Percentiles rank a stretch among this genome's conserved stretches.
These are phyloP conservation scores for Anagyrus pseudococci DNA, from an alignment of 2,888 invertebrate genomes.

Conservation along the genomic window DNA sequence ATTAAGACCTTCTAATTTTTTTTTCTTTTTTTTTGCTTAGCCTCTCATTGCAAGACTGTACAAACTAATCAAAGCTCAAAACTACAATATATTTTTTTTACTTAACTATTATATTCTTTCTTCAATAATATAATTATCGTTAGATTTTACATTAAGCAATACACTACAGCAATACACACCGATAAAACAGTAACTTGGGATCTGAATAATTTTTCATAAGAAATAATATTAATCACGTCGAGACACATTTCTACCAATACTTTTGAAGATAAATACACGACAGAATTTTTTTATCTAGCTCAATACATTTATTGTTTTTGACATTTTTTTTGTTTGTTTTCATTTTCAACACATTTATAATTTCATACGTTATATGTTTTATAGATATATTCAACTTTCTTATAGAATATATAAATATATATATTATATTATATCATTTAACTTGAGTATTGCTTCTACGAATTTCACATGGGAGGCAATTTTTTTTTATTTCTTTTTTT, in stretches of 20 bases:
- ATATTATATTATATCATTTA: conserved; percentile 32
- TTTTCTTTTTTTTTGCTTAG: conserved; percentile 19
- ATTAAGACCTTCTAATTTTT: no score
- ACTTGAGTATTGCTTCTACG: conserved; percentile 51
- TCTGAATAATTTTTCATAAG: conserved; percentile 38
- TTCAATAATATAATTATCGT: no score
- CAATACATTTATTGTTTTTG: conserved; percentile 18
- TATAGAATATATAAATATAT: conserved; percentile 27
- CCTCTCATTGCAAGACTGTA: conserved; percentile 14
- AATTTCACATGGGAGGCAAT: conserved; percentile 38
- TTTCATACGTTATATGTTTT: conserved; percentile 27
- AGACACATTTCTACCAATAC: conserved; percentile 28
- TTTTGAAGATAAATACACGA: conserved; percentile 32
- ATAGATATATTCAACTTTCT: conserved; percentile 10
- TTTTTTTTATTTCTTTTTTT: conserved; percentile 18
- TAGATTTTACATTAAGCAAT: no score
- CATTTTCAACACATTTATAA: conserved; percentile 14
- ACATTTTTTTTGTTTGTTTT: conserved; percentile 12
- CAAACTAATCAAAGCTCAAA: conserved; percentile 19
- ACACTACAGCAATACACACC: neutral
- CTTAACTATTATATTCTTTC: neutral
- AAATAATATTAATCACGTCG: conserved; percentile 15
- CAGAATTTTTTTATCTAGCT: conserved; percentile 26
- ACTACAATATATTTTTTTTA: neutral
- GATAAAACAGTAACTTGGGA: conserved; percentile 51